A percentile compares a stretch with the other conserved stretches of the same genome.
phyloP scores from a whole-genome alignment of 1,140 invertebrate genomes.

The Carposina sasakii region DNA sequence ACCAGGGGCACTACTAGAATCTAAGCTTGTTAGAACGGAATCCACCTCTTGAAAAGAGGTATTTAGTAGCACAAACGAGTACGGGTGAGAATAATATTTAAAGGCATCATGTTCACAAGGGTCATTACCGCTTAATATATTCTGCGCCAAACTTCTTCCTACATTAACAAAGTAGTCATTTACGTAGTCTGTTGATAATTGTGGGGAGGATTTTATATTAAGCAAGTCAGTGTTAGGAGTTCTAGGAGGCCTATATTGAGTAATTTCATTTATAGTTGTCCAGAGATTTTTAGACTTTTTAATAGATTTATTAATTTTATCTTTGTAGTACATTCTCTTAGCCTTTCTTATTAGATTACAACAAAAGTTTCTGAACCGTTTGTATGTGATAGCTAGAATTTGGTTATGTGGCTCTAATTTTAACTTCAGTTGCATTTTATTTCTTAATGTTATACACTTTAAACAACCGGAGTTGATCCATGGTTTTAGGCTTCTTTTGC shows the following conservation, averaged over 20 bases:
- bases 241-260: constrained; percentile 10
- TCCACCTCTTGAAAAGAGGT: constrained; percentile 7
- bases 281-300: constrained; percentile 11
- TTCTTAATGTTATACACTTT: neutral
- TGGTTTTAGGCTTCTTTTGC: constrained; percentile 16
- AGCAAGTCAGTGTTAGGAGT: neutral
- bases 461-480: neutral
- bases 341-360: constrained; percentile 15
- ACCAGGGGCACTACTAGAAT: constrained; percentile 10
- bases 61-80: constrained; percentile 14
- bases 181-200: neutral
- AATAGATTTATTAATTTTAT: neutral
- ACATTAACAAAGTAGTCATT: neutral
- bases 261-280: constrained; percentile 8
- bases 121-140: neutral
- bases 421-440: neutral
- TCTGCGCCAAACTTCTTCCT: neutral
- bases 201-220: neutral
- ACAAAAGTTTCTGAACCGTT: neutral
- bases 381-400: neutral
- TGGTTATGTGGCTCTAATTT: neutral
- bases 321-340: constrained; percentile 14
- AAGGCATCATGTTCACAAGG: neutral
- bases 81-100: neutral
- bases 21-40: neutral